These are phyloP conservation scores for Hylyphantes graminicola DNA, from an alignment of 1,140 invertebrate genomes.

Conservation along the genomic window DNA sequence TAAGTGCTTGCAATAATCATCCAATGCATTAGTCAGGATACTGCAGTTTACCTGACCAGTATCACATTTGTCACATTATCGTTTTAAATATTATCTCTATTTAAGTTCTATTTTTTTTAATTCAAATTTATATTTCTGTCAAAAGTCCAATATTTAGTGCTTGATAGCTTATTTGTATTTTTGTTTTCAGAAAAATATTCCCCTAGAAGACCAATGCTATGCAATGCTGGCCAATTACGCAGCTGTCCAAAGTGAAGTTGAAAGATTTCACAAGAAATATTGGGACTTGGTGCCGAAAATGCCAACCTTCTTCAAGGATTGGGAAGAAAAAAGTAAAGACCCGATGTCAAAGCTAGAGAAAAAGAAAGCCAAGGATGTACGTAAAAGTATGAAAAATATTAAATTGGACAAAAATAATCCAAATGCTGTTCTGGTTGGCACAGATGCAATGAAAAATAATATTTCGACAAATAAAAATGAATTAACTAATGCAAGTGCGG, in stretches of 20 bases:
- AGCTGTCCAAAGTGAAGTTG: slow-evolving; percentile 12
- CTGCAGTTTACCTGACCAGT: too few species aligned
- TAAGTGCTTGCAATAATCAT: too few species aligned
- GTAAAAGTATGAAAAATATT: too few species aligned
- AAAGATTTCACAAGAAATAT: slow-evolving; percentile 14
- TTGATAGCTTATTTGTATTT: too few species aligned
- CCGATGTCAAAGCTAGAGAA: not conserved
- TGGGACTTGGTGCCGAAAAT: slow-evolving; percentile 15
- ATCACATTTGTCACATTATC: too few species aligned
- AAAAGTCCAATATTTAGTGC: not conserved
- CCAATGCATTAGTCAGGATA: too few species aligned
- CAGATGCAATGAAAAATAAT: not conserved
- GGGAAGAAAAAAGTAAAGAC: slow-evolving; percentile 4
- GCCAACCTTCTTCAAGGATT: not conserved
- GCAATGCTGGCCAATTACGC: slow-evolving; percentile 25
- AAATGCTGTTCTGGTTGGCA: not conserved
- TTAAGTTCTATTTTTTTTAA: too few species aligned
- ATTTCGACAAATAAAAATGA: too few species aligned
- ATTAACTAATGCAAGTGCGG: not conserved
- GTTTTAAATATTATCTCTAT: not conserved
- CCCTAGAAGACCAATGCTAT: slow-evolving; percentile 19
- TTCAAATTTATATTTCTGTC: not conserved
- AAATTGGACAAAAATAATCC: not conserved
- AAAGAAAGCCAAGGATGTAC: not conserved
- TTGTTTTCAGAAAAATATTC: slow-evolving; percentile 20